A percentile compares a stretch with the other conserved stretches of the same genome.
Conservation (phyloP, 2,797 vertebrate species). For the Parotocinclus haroldoi region DNA sequence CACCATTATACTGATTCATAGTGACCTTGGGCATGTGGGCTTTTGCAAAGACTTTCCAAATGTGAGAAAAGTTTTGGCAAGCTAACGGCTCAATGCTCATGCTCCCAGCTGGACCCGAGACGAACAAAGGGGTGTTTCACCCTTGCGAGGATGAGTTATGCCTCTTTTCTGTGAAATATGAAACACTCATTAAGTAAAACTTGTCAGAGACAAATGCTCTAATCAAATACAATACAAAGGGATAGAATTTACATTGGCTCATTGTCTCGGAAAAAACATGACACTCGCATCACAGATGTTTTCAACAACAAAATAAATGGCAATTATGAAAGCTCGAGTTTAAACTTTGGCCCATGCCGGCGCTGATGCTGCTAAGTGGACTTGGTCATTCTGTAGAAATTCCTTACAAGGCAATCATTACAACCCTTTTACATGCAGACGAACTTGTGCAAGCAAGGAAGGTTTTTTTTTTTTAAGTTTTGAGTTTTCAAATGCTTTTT, state of each 20-base stretch:
- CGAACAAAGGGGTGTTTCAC: conserved; percentile 17
- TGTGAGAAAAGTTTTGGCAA: conserved; percentile 18
- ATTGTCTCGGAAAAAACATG: conserved; percentile 40
- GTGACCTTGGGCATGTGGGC: conserved; percentile 10
- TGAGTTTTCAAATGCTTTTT: background rate
- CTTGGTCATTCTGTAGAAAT: conserved; percentile 1
- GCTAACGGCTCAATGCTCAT: background rate
- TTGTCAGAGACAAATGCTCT: conserved; percentile 43
- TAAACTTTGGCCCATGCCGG: conserved; percentile 5
- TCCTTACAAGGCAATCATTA: conserved; percentile 3
- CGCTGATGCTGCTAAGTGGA: conserved; percentile 8
- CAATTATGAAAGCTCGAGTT: conserved; percentile 32
- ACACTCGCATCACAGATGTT: conserved; percentile 45
- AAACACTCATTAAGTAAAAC: conserved; percentile 44
- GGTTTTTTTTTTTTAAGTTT: too few species aligned
- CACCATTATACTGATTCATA: too few species aligned
- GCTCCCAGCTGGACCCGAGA: conserved; percentile 32
- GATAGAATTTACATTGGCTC: conserved; percentile 28
- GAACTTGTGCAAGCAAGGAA: background rate
- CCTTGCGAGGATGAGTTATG: conserved; percentile 9
- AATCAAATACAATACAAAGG: conserved; percentile 44
- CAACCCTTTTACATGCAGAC: background rate
- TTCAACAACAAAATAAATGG: conserved; percentile 31
- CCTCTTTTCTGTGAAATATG: conserved; percentile 33
- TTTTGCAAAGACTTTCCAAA: conserved; percentile 14